These are phyloP conservation scores for Heteromyza rotundicornis DNA, from an alignment of 2,888 invertebrate species.

Conservation along the genomic window DNA sequence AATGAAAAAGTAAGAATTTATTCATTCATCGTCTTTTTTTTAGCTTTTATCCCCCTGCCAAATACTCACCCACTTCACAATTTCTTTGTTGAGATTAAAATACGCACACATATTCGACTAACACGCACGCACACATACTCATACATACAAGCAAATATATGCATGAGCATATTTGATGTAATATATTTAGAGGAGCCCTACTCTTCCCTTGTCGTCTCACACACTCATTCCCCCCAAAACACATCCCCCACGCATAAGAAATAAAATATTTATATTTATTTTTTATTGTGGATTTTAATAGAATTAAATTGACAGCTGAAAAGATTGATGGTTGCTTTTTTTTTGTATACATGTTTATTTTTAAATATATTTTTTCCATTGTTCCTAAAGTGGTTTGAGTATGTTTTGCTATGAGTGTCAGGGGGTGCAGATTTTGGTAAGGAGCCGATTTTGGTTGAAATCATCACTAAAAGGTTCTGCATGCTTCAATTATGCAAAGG, in stretches of 20 bases:
- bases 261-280: constrained; percentile 27
- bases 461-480: no score
- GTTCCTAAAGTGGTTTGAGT: no score
- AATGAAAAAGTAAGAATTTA: constrained; percentile 25
- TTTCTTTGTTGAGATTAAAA: constrained; percentile 21
- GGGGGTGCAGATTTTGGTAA: no score
- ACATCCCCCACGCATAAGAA: constrained; percentile 1
- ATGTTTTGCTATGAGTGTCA: no score
- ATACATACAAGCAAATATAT: background rate
- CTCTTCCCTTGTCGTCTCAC: background rate
- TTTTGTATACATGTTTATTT: background rate
- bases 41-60: background rate
- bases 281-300: constrained; percentile 33
- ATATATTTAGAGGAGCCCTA: constrained; percentile 14
- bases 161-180: constrained; percentile 23
- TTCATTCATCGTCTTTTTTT: constrained; percentile 17
- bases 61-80: background rate
- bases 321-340: constrained; percentile 37
- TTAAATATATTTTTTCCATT: no score
- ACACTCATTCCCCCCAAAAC: background rate
- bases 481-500: background rate
- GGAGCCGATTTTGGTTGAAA: no score
- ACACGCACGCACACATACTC: background rate
- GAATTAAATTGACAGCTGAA: constrained; percentile 39
- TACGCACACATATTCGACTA: constrained; percentile 9